Base-by-base conservation (phyloP, 2,797 vertebrate species). In the Rhinella marina region DNA sequence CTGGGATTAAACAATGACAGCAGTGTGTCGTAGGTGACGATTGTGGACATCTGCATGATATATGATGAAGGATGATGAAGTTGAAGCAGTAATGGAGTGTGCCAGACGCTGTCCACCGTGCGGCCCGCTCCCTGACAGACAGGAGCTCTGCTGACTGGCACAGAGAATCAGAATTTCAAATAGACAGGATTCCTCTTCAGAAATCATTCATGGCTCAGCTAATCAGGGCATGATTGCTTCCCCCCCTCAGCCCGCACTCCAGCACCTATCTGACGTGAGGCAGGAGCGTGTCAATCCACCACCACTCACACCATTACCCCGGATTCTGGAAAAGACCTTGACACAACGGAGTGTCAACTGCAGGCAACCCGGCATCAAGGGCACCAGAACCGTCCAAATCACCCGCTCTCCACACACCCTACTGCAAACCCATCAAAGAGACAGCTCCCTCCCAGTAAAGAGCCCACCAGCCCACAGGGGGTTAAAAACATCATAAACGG, bases 111-210 rank as follows among this genome's bases (percentile, higher is more conserved):
- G 41, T 66, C 68, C 61, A 14, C 16, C 27, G n/a, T 54, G 57
- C 32, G 72, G 54, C 48, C 68, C 50, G 17, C 25, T 10, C 13
- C 16, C 68, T 85, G 83, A 88, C 68, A 85, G 87, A 81, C 87
- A 82, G 78, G 57, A 23, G n/a, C 64, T 68, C 66, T 85, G 32
- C 68, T 61, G 25, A 48, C 56, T 85, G 76, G 54, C 50, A 66
- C 48, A 75, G 12, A 19, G n/a, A 85, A 88, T 80, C 83, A 59
- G 75, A 88, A 88, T 88, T 88, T 88, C 54, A 84, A 85, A 88
- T 79, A 78, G 50, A 50, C 73, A 78, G 50, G 59, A 82, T 84
- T 81, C 68, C 87, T 86, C 83, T 85, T 61, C 83, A 88, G 57
- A 76, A 88, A 85, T 76, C 84, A 82, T 48, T 72, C 78, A 85